Base-by-base conservation (phyloP, 2,888 invertebrate genomes). In the Nomada fucata region DNA sequence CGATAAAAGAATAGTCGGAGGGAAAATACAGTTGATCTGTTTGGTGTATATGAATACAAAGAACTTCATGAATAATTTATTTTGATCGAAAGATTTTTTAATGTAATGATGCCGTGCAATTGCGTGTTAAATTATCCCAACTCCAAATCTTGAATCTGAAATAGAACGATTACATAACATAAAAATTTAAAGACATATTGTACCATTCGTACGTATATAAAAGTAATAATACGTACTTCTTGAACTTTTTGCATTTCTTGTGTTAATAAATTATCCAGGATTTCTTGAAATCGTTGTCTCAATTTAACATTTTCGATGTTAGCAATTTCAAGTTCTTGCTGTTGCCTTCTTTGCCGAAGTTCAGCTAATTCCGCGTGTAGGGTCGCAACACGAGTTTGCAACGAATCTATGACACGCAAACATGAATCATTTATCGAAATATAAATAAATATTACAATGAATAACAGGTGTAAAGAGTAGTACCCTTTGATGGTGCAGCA, bases 251-350 rank as follows among this genome's bases (percentile, higher is more conserved):
- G 95, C 86, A 97, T 97, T 91, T 98, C 97, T 89, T 97, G 96
- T 47, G 94, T 92, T 83, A 97, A 95, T 15, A 98, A 94, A 89
- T 96, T 96, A 85, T 98, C 97, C 42, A 98, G 94, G 70, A 96
- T 97, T 86, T 97, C 97, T 91, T 97, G 96, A 93, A 98, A 97
- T 72, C 98, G 95, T 93, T 98, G 97, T 65, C 97, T 94, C 18
- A 98, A 93, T 15, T 97, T 97, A 83, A 96, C 94, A 93, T 98
- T 98, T 91, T 98, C 98, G 92, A 98, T 97, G 63, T 96, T 97
- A 29, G 97, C 96, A 82, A 98, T 96, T 94, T 98, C 97, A 85
- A 96, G 95, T 90, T 98, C 97, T 84, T 97, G 98, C 89, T 97
- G 96, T 74, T 96, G 95, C 80, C 97, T 95, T 68, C 97, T 95